Percentiles rank a stretch among this genome's conserved stretches.
Conservation (phyloP, 2,113 vertebrate species). For the Brachyhypopomus gauderio region DNA sequence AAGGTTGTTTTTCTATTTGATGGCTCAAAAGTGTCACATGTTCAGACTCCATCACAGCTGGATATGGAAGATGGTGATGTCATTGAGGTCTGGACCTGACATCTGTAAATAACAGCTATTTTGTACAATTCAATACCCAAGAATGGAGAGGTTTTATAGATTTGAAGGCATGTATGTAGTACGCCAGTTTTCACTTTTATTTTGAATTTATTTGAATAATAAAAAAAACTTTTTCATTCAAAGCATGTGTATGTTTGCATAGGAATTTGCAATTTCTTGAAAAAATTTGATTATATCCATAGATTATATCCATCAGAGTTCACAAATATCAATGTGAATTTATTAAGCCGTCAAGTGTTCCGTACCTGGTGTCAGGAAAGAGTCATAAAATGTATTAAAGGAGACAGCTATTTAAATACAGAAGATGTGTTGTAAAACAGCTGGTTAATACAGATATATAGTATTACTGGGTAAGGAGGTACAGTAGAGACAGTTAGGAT, state of each 20-base stretch:
- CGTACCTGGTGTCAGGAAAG: no score
- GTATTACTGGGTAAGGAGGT: no score
- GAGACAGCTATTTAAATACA: neutral
- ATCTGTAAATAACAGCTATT: no score
- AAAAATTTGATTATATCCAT: neutral
- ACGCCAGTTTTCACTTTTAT: neutral
- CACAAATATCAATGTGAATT: no score
- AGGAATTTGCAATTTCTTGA: no score
- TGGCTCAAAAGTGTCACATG: slow-evolving; percentile 63
- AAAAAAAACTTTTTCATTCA: neutral
- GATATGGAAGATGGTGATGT: slow-evolving; percentile 80
- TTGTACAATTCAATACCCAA: neutral
- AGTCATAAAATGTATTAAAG: no score
- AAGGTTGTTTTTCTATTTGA: slow-evolving; percentile 71
- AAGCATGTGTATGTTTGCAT: no score
- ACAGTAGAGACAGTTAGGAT: no score
- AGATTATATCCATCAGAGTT: neutral
- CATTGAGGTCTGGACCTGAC: slow-evolving; percentile 75
- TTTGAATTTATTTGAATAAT: neutral
- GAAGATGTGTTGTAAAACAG: neutral
- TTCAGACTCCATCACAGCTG: slow-evolving; percentile 72
- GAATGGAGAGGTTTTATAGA: neutral
- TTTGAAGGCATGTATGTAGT: neutral
- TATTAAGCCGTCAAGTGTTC: no score
- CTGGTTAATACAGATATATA: no score